Percentiles rank a stretch among this genome's conserved stretches.
phyloP scores from a whole-genome alignment of 2,888 invertebrate genomes.

The Heliconius charithonia region DNA sequence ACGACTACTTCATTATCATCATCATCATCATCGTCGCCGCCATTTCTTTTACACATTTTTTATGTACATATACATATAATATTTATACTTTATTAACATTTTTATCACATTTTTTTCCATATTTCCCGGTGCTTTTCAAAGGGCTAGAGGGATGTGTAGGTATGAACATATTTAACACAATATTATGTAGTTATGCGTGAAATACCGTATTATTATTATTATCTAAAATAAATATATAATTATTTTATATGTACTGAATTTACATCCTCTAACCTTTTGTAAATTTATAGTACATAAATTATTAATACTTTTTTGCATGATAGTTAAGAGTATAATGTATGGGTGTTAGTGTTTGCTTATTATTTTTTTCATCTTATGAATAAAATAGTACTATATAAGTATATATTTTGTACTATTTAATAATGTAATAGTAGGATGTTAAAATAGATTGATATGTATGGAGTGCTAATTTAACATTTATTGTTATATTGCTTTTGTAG shows the following conservation, averaged over 20 bases:
- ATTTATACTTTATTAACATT: constrained; percentile 30
- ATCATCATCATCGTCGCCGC: not conserved
- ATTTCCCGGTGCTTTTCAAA: constrained; percentile 70
- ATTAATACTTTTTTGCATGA: constrained; percentile 18
- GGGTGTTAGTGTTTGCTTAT: constrained; percentile 3
- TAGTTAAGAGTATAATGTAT: constrained; percentile 25
- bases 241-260: constrained; percentile 50
- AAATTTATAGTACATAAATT: constrained; percentile 45
- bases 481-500: not conserved
- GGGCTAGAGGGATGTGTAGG: constrained; percentile 80
- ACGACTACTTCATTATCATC: not conserved
- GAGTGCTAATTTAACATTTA: not conserved
- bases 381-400: not conserved
- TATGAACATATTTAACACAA: constrained; percentile 57
- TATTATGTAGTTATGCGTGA: constrained; percentile 45
- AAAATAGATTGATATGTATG: not conserved
- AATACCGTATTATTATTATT: constrained; percentile 10
- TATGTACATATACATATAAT: constrained; percentile 21
- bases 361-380: not conserved
- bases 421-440: not conserved
- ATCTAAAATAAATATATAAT: constrained; percentile 43
- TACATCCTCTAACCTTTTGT: constrained; percentile 78
- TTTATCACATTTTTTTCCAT: constrained; percentile 57
- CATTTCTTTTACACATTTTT: constrained; percentile 9
- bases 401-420: not conserved